A percentile compares a stretch with the other conserved stretches of the same genome.
Conservation (phyloP, 2,797 vertebrate species). For the Podarcis siculus region DNA sequence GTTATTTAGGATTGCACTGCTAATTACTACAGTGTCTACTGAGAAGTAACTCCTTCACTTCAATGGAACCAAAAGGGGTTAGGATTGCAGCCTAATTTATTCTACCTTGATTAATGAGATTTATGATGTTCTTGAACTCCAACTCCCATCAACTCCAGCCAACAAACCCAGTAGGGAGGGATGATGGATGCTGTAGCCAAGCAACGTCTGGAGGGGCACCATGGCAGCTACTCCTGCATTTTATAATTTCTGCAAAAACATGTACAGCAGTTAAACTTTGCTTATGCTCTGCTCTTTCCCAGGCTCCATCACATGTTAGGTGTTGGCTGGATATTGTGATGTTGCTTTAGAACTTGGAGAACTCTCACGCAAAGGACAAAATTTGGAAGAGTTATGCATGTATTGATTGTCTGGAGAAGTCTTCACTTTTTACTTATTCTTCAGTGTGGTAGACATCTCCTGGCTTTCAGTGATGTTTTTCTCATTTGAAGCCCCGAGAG, state of each 20-base stretch:
- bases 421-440: neutral
- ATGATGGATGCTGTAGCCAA: no score
- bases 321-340: neutral
- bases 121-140: neutral
- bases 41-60: no score
- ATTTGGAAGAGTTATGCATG: neutral
- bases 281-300: neutral
- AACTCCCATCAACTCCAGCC: no score
- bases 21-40: no score
- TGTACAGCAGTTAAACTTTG: neutral
- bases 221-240: no score
- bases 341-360: neutral
- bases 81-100: no score
- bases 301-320: neutral
- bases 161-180: no score
- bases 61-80: no score
- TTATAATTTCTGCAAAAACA: neutral
- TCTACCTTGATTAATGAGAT: no score
- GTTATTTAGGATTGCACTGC: no score
- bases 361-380: neutral
- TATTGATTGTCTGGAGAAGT: neutral
- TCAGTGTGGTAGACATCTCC: neutral
- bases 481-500: neutral
- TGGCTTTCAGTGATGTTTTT: neutral
- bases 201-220: no score